Evolutionary conservation across 2,797 vertebrate genomes (phyloP), one percentile per base, ranked within the genome.

Genomic region (Synaphobranchus kaupii): DNA sequence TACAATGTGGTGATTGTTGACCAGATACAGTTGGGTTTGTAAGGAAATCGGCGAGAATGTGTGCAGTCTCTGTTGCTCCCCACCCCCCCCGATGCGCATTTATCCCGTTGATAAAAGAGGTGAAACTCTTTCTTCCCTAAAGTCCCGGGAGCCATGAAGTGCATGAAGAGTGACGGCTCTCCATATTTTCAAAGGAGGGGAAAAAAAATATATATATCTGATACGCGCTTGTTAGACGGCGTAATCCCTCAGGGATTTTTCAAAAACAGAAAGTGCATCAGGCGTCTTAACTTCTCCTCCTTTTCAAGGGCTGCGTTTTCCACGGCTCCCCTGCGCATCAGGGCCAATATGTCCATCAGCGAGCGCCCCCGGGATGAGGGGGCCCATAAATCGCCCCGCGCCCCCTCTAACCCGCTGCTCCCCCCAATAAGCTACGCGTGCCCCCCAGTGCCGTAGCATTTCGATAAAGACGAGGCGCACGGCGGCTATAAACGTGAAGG

Each of bases 381-480:
- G 54, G 58, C 50, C 8, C 60, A 54, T 84, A 82, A 88, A 85
- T 81, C 17, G 31, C 78, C 78, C 9, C 17, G 15, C 47, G 1
- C 12, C n/a, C 58, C 82, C 56, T 44, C 50, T 63, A 52, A 85
- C 60, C 54, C 54, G 88, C 88, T 89, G 90, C 90, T 89, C 83
- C 92, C 94, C 91, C 89, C 86, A 91, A 91, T 92, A 91, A 91
- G 47, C 76, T 91, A 88, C 89, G 91, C 89, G 88, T 89, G 92
- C 93, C 90, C 90, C 90, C 90, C 93, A 89, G n/a, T 87, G 84
- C 66, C 76, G 91, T 90, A 0, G 60, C 91, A 90, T 90, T 89
- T 92, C 92, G 92, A 92, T 93, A 92, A 92, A 93, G 91, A 90
- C 82, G 48, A 90, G 90, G 90, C 89, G 81, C 88, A 88, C 88